phyloP scores from a whole-genome alignment of 2,888 invertebrate species.

The Tortricodes alternella region DNA sequence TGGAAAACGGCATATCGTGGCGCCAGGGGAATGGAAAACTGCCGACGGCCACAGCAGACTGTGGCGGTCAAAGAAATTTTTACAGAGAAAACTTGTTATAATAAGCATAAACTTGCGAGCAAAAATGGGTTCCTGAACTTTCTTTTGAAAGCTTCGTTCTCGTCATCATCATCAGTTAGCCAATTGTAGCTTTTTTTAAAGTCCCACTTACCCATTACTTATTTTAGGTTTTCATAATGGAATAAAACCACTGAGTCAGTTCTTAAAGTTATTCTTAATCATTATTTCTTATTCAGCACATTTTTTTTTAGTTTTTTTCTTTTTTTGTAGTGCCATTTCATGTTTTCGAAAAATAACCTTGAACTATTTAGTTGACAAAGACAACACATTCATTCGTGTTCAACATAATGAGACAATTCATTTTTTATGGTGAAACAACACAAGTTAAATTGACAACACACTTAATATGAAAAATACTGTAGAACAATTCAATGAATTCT shows the following conservation, averaged over 20 bases:
- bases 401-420: slow-evolving; percentile 15
- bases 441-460: slow-evolving; percentile 16
- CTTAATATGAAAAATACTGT: slow-evolving; percentile 19
- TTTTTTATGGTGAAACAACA: slow-evolving; percentile 12
- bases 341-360: slow-evolving; percentile 42
- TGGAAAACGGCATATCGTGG: too few relatives aligned
- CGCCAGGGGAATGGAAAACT: too few relatives aligned
- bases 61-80: too few relatives aligned
- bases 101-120: too few relatives aligned
- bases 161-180: too few relatives aligned
- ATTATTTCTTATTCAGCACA: slow-evolving; percentile 59
- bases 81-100: too few relatives aligned
- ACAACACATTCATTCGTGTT: slow-evolving; percentile 1
- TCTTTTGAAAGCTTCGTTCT: too few relatives aligned
- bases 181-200: too few relatives aligned
- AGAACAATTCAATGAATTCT: not conserved
- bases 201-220: too few relatives aligned
- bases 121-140: too few relatives aligned
- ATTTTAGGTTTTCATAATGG: slow-evolving; percentile 26
- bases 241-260: slow-evolving; percentile 63
- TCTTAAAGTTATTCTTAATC: slow-evolving; percentile 70
- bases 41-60: too few relatives aligned
- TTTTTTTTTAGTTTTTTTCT: slow-evolving; percentile 41
- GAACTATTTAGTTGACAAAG: slow-evolving; percentile 38
- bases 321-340: slow-evolving; percentile 42